Percentiles rank a stretch among this genome's conserved stretches.
These are phyloP conservation scores for Polia nebulosa DNA, from an alignment of 2,888 invertebrate species.

Conservation along the genomic window DNA sequence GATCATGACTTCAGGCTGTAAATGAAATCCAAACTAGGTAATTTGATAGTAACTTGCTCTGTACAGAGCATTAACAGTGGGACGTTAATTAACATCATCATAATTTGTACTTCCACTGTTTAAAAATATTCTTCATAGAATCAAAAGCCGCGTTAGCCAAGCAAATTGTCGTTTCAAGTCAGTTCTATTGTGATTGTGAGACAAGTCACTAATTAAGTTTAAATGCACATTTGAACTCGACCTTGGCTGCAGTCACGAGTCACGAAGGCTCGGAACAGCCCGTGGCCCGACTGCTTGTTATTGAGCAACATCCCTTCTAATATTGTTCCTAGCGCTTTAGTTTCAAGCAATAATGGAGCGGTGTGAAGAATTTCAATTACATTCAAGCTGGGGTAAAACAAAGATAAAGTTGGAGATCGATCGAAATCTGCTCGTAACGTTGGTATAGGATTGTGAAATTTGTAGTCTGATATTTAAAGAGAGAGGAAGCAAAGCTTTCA, in stretches of 20 bases:
- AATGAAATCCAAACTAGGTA: neutral
- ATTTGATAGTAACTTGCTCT: neutral
- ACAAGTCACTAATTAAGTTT: conserved; percentile 70
- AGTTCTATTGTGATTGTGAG: conserved; percentile 41
- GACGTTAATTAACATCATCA: neutral
- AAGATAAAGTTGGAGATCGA: neutral
- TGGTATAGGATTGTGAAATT: neutral
- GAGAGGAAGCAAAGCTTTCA: too few relatives aligned
- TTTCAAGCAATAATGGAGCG: conserved; percentile 39
- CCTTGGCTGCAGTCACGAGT: conserved; percentile 74
- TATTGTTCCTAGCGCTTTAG: conserved; percentile 65
- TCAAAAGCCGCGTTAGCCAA: neutral
- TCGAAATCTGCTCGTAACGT: neutral
- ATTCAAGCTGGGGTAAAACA: conserved; percentile 12
- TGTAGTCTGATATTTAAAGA: neutral
- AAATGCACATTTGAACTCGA: conserved; percentile 71
- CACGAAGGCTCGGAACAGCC: conserved; percentile 65
- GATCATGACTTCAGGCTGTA: neutral
- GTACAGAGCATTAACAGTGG: neutral
- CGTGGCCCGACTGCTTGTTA: conserved; percentile 34
- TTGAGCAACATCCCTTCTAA: conserved; percentile 79
- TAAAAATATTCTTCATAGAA: conserved; percentile 7
- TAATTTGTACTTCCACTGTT: neutral
- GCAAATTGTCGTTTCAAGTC: conserved; percentile 24
- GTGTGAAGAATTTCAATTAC: conserved; percentile 34